Evolutionary conservation across 2,113 vertebrate genomes (phyloP), one percentile per base, ranked within the genome.

Genomic region (Cephalopholis sonnerati): DNA sequence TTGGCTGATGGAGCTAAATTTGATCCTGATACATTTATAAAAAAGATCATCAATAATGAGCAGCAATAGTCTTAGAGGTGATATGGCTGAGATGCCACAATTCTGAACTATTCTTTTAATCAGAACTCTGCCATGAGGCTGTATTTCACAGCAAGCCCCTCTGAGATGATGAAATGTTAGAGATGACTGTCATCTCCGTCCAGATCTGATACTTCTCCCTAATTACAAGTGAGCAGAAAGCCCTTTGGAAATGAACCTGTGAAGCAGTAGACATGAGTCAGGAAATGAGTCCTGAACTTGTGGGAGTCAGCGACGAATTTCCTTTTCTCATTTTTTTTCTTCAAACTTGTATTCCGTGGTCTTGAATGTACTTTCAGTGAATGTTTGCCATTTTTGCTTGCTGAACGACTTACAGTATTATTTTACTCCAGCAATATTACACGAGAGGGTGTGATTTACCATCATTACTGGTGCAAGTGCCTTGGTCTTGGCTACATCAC

Each of bases 71-170:
- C 55, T 74, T 7, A n/a, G 44, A 71, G 46, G 69, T 22, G 44
- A 36, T 53, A 5, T 22, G 53, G 57, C 16, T 17, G 22, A 53
- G 11, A 51, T 10, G 39, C 50, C 17, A 36, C 8, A 0, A 25
- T 41, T 50, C 8, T 41, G 67, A 87, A 36, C 32, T 29, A 50
- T 53, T 13, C 11, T 77, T 86, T 88, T 76, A 78, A 88, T 91
- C 62, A 74, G 10, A 50, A 39, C 41, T 22, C 55, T 0, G n/a
- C 70, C 39, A 1, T 0, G 17, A 54, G 73, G 79, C 29, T 39
- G 15, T 10, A 24, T 64, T 77, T 84, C 46, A 62, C 32, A 15
- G 0, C 27, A 25, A 81, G 48, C 50, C 55, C 74, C 73, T 1
- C 44, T 25, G 64, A 77, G 64, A 80, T 75, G 74, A 82, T 29